Evolutionary conservation across 2,113 vertebrate species (phyloP).

Genomic region (Ancistrus triradiatus): DNA sequence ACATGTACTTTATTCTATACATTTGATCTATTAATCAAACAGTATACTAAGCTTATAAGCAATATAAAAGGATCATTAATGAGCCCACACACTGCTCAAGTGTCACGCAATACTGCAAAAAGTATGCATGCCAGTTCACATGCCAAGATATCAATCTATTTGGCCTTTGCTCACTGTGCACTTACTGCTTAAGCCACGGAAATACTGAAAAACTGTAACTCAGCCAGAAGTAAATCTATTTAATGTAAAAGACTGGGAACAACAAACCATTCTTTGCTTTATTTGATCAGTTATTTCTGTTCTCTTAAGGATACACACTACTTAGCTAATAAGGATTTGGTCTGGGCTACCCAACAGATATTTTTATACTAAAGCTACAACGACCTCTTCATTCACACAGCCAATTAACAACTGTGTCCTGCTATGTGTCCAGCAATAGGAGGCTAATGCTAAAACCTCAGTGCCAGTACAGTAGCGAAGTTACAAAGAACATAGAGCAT

Average conservation of each 20-base stretch:
- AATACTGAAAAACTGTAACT: constrained; percentile 25
- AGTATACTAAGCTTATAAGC: not conserved
- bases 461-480: too few species aligned
- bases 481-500: not conserved
- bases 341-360: constrained; percentile 44
- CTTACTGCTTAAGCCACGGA: not conserved
- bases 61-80: not conserved
- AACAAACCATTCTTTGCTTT: not conserved
- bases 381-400: constrained; percentile 36
- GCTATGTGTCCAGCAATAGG: too few species aligned
- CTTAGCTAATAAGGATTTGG: constrained; percentile 21
- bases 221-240: not conserved
- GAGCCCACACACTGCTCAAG: not conserved
- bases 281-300: not conserved
- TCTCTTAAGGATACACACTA: constrained; percentile 12
- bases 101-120: not conserved
- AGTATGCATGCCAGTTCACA: not conserved
- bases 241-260: constrained; percentile 19
- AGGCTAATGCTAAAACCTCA: too few species aligned
- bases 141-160: not conserved
- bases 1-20: too few species aligned
- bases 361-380: constrained; percentile 52
- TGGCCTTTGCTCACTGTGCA: not conserved
- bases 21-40: too few species aligned
- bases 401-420: constrained; percentile 45